phyloP scores from a whole-genome alignment of 2,888 invertebrate species.

The Parnassius glacialis region DNA sequence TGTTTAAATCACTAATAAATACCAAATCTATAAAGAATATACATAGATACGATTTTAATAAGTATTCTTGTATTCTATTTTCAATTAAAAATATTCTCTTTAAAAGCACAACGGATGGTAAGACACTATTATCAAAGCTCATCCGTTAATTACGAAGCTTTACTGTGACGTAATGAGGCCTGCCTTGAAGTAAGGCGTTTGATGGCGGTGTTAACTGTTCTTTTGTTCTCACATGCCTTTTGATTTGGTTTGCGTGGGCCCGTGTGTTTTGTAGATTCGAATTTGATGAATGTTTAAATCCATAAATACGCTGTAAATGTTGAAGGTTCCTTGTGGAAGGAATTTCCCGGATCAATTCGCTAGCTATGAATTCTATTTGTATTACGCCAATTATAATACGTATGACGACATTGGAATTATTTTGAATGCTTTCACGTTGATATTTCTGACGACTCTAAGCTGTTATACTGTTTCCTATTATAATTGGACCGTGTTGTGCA shows the following conservation, averaged over 20 bases:
- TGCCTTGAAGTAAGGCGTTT: constrained; percentile 35
- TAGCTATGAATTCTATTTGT: constrained; percentile 21
- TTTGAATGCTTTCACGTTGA: constrained; percentile 10
- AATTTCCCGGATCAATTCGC: constrained; percentile 13
- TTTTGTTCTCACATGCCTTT: constrained; percentile 46
- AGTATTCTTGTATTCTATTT: no score
- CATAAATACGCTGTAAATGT: constrained; percentile 21
- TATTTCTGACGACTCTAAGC: no score
- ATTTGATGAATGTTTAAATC: constrained; percentile 28
- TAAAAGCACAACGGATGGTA: no score
- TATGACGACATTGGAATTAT: constrained; percentile 20
- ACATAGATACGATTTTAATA: no score
- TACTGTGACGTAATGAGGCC: constrained; percentile 14
- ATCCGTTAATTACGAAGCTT: constrained; percentile 3
- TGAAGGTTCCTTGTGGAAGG: constrained; percentile 18
- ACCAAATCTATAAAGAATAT: no score
- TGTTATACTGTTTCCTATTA: no score
- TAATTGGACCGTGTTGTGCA: no score
- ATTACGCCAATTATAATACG: constrained; percentile 11
- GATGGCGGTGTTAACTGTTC: constrained; percentile 37
- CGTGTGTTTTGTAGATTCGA: constrained; percentile 23
- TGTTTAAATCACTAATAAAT: no score
- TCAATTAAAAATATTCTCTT: no score
- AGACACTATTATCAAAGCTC: background rate
- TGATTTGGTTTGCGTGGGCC: constrained; percentile 40